Evolutionary conservation across 1,140 invertebrate species (phyloP).

Genomic region (Odontomachus brunneus): DNA sequence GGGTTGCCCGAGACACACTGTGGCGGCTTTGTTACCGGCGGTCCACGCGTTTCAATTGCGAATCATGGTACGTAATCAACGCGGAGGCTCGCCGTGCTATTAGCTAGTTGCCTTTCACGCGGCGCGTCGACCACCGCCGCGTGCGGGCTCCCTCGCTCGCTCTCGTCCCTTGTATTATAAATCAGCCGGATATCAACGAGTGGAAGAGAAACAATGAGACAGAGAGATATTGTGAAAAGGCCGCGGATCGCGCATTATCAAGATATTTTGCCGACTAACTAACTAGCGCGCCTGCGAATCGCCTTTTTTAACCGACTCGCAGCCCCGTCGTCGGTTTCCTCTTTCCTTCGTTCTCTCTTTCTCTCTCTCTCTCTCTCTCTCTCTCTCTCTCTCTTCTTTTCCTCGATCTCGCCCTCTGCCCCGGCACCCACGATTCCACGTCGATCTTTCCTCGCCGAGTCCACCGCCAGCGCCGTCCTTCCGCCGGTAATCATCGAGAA

Average conservation of each 20-base stretch:
- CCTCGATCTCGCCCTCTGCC: neutral
- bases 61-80: constrained; percentile 58
- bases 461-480: constrained; percentile 1
- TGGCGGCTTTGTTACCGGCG: constrained; percentile 51
- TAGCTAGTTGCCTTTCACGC: constrained; percentile 55
- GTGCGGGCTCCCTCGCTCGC: neutral
- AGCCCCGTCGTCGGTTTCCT: neutral
- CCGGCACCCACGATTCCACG: neutral
- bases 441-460: neutral
- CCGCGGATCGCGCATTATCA: constrained; percentile 34
- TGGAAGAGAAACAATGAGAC: constrained; percentile 43
- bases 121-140: constrained; percentile 19
- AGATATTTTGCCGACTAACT: constrained; percentile 9
- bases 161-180: constrained; percentile 33
- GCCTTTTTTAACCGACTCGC: neutral
- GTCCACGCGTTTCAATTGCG: constrained; percentile 54
- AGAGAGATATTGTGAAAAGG: constrained; percentile 34
- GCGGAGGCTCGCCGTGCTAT: constrained; percentile 35
- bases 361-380: neutral
- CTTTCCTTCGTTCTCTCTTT: constrained; percentile 4
- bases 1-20: neutral
- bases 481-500: constrained; percentile 51
- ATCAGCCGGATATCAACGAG: constrained; percentile 40
- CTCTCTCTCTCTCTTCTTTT: neutral
- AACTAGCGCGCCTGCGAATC: constrained; percentile 26